phyloP scores from a whole-genome alignment of 2,797 vertebrate genomes.

The Meriones psammophilus region DNA sequence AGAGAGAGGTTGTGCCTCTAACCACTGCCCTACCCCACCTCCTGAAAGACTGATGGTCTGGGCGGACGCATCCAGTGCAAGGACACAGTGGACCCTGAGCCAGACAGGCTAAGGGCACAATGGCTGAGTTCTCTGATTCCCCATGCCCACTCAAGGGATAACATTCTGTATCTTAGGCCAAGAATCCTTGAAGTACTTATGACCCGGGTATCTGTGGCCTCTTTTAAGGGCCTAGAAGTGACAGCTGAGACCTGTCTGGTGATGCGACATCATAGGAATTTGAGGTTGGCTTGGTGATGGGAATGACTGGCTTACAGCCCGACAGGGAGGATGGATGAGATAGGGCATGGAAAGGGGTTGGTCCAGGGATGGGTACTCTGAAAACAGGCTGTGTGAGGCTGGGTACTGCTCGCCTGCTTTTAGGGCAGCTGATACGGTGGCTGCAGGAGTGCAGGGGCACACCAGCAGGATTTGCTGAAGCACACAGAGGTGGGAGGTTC shows the following conservation, averaged over 20 bases:
- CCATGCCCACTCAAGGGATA: neutral
- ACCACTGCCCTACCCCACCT: accelerated
- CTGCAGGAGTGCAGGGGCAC: neutral
- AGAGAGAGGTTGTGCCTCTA: neutral
- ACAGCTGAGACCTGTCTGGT: conserved; percentile 55
- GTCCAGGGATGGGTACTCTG: neutral
- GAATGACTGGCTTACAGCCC: neutral
- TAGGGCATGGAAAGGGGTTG: neutral
- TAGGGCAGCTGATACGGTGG: neutral
- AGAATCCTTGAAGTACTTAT: neutral
- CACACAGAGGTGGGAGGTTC: too few relatives aligned
- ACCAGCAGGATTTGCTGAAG: too few relatives aligned
- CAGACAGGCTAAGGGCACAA: neutral
- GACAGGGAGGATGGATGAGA: neutral
- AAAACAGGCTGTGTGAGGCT: accelerated
- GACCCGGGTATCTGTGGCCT: neutral
- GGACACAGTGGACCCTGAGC: neutral
- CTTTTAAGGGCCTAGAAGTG: neutral
- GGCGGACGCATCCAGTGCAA: too few relatives aligned
- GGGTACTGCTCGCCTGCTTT: neutral
- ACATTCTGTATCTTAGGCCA: neutral
- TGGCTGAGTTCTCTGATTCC: neutral
- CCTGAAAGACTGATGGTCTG: neutral
- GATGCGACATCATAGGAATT: neutral
- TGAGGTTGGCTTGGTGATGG: neutral